These are phyloP conservation scores for Papilio elwesi DNA, from an alignment of 2,888 invertebrate genomes.

Conservation along the genomic window DNA sequence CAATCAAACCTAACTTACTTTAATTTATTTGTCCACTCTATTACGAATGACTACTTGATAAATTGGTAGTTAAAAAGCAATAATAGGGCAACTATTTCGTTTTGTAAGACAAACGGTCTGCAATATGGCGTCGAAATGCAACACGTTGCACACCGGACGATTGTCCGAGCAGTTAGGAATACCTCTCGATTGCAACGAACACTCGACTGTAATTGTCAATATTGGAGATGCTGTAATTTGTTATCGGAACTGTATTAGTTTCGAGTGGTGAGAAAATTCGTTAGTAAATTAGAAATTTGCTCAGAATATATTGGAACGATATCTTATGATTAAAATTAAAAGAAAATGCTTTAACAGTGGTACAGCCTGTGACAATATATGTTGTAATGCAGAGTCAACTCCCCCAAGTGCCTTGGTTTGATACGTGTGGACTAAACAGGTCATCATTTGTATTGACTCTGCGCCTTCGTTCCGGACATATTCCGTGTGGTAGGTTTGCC, in stretches of 20 bases:
- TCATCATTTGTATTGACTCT: too few species aligned
- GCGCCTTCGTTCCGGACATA: too few species aligned
- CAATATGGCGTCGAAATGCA: slow-evolving; percentile 35
- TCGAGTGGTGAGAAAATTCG: neutral
- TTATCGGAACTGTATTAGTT: slow-evolving; percentile 12
- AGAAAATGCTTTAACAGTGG: too few species aligned
- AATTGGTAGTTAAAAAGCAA: slow-evolving; percentile 9
- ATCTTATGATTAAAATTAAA: too few species aligned
- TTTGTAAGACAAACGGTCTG: slow-evolving; percentile 26
- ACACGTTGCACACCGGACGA: slow-evolving; percentile 29
- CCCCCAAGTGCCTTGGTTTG: too few species aligned
- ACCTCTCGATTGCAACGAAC: slow-evolving; percentile 23
- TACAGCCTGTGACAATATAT: too few species aligned
- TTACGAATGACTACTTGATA: neutral
- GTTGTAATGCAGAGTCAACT: too few species aligned
- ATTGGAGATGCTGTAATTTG: slow-evolving; percentile 18
- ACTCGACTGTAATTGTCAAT: slow-evolving; percentile 34
- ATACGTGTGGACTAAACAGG: too few species aligned
- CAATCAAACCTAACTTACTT: too few species aligned
- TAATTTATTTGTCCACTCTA: neutral
- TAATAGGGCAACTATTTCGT: slow-evolving; percentile 22
- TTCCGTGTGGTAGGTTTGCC: too few species aligned
- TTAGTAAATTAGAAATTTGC: neutral
- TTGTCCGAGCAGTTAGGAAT: slow-evolving; percentile 30
- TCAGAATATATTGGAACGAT: too few species aligned